Percentiles rank a stretch among this genome's conserved stretches.
Evolutionary conservation across 2,888 invertebrate species (phyloP).

Genomic region (Stenichneumon culpator): DNA sequence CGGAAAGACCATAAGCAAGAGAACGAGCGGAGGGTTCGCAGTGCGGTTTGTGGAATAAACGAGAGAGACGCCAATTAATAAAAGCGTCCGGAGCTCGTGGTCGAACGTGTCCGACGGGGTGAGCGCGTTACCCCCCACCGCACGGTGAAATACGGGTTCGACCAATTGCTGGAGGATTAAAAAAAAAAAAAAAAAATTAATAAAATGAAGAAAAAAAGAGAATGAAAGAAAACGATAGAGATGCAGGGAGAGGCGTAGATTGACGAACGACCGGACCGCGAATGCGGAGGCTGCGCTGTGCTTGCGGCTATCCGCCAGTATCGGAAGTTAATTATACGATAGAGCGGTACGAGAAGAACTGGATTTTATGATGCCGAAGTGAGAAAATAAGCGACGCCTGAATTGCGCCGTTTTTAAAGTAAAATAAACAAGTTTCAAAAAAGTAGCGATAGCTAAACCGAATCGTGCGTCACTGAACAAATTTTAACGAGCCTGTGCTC

Average conservation of each 20-base stretch:
- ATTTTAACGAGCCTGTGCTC: not conserved
- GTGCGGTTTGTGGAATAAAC: conserved; percentile 61
- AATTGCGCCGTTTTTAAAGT: not conserved
- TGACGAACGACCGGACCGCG: conserved; percentile 22
- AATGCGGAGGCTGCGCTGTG: not conserved
- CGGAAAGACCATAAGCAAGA: conserved; percentile 26
- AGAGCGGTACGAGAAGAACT: conserved; percentile 4
- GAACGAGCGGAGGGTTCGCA: conserved; percentile 19
- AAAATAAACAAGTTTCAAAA: not conserved
- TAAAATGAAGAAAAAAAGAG: conserved; percentile 7
- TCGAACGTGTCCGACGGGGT: conserved; percentile 52
- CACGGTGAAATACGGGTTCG: conserved; percentile 58
- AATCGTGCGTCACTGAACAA: not conserved
- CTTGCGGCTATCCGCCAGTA: conserved; percentile 11
- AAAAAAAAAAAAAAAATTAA: conserved; percentile 23
- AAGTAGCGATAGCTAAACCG: not conserved
- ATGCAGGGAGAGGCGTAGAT: conserved; percentile 16
- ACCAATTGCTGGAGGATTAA: conserved; percentile 55
- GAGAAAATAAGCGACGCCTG: not conserved
- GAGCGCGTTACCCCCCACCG: conserved; percentile 21
- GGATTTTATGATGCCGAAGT: not conserved
- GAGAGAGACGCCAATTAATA: conserved; percentile 65
- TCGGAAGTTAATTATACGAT: conserved; percentile 23
- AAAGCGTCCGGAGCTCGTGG: conserved; percentile 62
- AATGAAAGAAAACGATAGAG: not conserved